Percentiles rank a stretch among this genome's conserved stretches.
These are phyloP conservation scores for Aphidius colemani DNA, from an alignment of 2,888 invertebrate genomes.

Conservation along the genomic window DNA sequence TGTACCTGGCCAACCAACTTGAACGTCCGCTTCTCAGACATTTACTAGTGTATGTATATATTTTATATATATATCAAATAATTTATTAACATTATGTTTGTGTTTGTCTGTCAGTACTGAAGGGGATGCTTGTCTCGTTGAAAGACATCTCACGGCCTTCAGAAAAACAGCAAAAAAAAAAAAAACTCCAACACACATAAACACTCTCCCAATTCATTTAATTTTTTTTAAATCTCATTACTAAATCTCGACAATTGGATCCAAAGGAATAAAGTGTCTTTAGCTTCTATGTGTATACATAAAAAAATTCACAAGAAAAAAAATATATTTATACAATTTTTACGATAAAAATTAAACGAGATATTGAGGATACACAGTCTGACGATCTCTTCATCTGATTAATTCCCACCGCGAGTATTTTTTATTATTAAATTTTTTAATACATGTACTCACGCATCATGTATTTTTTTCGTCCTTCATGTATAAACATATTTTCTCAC, in stretches of 20 bases:
- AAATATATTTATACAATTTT: too few species aligned
- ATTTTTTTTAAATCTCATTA: slow-evolving; percentile 1
- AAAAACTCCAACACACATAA: neutral
- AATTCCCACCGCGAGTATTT: slow-evolving; percentile 41
- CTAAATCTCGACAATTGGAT: neutral
- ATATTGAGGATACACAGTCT: slow-evolving; percentile 48
- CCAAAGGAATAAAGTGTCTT: slow-evolving; percentile 19
- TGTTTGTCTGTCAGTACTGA: slow-evolving; percentile 12
- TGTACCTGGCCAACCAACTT: slow-evolving; percentile 37
- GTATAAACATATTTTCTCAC: neutral
- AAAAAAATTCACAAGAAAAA: too few species aligned
- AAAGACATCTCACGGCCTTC: slow-evolving; percentile 27
- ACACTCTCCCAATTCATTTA: neutral
- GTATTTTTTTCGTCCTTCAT: slow-evolving; percentile 25
- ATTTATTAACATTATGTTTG: neutral
- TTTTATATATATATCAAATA: too few species aligned
- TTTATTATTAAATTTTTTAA: slow-evolving; percentile 11
- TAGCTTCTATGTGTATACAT: too few species aligned
- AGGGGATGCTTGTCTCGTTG: slow-evolving; percentile 17
- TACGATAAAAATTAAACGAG: neutral
- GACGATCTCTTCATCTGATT: slow-evolving; percentile 56
- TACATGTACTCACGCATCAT: slow-evolving; percentile 14
- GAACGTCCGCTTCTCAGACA: slow-evolving; percentile 30
- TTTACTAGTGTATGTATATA: too few species aligned
- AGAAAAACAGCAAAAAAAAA: slow-evolving; percentile 1